phyloP scores from a whole-genome alignment of 2,888 invertebrate genomes.

The Trissolcus brochymenae region DNA sequence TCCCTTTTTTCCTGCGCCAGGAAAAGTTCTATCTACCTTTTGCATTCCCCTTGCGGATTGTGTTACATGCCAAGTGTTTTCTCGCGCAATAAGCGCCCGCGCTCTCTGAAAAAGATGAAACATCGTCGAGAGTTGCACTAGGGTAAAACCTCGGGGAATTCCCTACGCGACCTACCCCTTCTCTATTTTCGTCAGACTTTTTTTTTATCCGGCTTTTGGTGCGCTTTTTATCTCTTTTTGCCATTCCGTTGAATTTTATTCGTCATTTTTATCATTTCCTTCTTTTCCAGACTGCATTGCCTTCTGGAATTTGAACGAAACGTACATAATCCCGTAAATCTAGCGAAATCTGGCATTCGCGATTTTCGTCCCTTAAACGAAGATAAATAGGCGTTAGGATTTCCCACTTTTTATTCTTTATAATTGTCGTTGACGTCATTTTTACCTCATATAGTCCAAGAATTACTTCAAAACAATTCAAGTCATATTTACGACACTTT shows the following conservation, averaged over 20 bases:
- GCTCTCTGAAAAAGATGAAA: constrained; percentile 51
- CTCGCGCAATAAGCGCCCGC: constrained; percentile 56
- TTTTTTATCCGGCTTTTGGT: constrained; percentile 11
- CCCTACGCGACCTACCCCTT: constrained; percentile 33
- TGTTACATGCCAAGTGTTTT: constrained; percentile 59
- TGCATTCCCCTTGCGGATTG: constrained; percentile 56
- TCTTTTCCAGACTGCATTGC: constrained; percentile 7
- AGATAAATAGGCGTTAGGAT: constrained; percentile 30
- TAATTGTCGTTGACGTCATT: constrained; percentile 24
- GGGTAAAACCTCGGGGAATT: constrained; percentile 48
- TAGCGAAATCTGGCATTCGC: constrained; percentile 49
- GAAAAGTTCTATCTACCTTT: constrained; percentile 48
- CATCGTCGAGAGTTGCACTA: constrained; percentile 43
- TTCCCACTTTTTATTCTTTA: constrained; percentile 17
- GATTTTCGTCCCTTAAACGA: constrained; percentile 44
- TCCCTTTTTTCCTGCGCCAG: constrained; percentile 52
- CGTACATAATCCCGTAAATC: constrained; percentile 52
- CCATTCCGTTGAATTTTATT: constrained; percentile 13
- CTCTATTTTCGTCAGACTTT: constrained; percentile 27
- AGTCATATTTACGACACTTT: not conserved
- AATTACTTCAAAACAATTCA: constrained; percentile 17
- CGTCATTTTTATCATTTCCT: constrained; percentile 21
- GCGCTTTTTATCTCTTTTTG: constrained; percentile 1
- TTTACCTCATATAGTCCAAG: constrained; percentile 19
- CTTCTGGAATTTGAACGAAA: constrained; percentile 24